Percentiles rank a stretch among this genome's conserved stretches.
These are phyloP conservation scores for Anorthoa munda DNA, from an alignment of 2,888 invertebrate species.

Conservation along the genomic window DNA sequence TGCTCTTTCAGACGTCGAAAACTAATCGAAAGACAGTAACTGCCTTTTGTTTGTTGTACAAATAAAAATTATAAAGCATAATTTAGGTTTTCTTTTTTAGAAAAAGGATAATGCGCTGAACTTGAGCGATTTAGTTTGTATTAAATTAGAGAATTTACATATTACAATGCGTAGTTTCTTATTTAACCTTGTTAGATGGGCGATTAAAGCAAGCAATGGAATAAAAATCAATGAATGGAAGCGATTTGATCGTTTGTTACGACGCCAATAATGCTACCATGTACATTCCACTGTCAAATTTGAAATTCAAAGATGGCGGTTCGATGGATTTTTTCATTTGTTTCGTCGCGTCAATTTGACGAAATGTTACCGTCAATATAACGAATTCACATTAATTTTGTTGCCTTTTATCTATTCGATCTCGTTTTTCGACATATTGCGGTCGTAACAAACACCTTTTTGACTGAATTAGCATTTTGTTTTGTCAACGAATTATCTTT, in stretches of 20 bases:
- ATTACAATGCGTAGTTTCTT: slow-evolving; percentile 19
- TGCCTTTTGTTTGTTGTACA: slow-evolving; percentile 72
- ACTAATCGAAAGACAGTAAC: slow-evolving; percentile 80
- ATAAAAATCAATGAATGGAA: slow-evolving; percentile 11
- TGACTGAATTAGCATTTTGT: slow-evolving; percentile 58
- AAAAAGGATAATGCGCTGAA: slow-evolving; percentile 32
- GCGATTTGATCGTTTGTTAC: slow-evolving; percentile 33
- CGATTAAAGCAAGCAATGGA: slow-evolving; percentile 32
- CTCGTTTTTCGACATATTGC: slow-evolving; percentile 60
- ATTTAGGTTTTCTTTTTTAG: slow-evolving; percentile 63
- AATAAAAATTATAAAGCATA: slow-evolving; percentile 71
- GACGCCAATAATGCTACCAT: slow-evolving; percentile 68
- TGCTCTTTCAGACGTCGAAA: slow-evolving; percentile 87
- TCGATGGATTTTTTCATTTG: slow-evolving; percentile 68
- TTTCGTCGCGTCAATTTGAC: slow-evolving; percentile 74
- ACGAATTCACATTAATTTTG: slow-evolving; percentile 72
- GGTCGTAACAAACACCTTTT: slow-evolving; percentile 66
- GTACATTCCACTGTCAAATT: slow-evolving; percentile 80
- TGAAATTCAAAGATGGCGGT: slow-evolving; percentile 80
- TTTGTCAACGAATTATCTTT: slow-evolving; percentile 45
- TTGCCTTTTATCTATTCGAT: slow-evolving; percentile 64
- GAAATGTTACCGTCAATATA: slow-evolving; percentile 76
- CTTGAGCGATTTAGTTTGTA: not conserved
- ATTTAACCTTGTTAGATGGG: not conserved
- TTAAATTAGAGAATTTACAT: not conserved